These are phyloP conservation scores for Trididemnum nubilum DNA, from an alignment of 23 tunicate species.

Conservation along the genomic window DNA sequence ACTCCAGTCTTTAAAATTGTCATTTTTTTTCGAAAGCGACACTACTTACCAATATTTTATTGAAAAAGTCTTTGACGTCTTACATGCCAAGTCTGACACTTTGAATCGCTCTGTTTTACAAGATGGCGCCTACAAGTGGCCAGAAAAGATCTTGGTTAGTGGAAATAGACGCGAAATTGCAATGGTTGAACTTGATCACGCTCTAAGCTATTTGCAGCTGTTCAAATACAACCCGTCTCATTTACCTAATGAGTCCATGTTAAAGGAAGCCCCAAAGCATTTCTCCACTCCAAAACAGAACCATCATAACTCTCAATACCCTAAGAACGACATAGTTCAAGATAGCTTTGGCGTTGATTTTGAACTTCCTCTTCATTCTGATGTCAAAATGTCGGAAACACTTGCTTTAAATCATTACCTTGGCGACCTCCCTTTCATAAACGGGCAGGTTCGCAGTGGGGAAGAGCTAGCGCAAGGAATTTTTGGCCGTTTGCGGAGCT, in stretches of 20 bases:
- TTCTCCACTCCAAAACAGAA: neutral
- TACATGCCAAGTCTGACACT: conserved; percentile 24
- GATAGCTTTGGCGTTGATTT: too few relatives aligned
- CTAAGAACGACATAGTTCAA: neutral
- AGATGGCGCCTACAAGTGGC: neutral
- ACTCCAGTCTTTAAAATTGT: neutral
- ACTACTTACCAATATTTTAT: conserved; percentile 49
- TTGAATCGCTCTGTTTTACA: neutral
- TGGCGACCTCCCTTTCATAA: neutral
- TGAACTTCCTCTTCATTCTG: too few relatives aligned
- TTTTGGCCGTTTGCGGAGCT: neutral
- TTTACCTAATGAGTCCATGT: neutral
- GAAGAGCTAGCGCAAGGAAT: neutral
- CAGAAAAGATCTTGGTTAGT: conserved; percentile 26
- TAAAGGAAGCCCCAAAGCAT: neutral
- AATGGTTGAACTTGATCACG: conserved; percentile 16
- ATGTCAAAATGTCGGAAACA: neutral
- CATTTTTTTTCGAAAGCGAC: conserved; percentile 42
- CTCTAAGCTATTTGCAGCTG: neutral
- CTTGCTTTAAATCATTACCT: neutral
- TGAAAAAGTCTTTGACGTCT: conserved; percentile 45
- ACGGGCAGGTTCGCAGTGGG: neutral
- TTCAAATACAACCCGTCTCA: neutral
- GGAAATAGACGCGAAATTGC: conserved; percentile 44
- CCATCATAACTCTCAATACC: neutral